Conservation (phyloP, 2,888 invertebrate genomes). For the Apamea monoglypha region DNA sequence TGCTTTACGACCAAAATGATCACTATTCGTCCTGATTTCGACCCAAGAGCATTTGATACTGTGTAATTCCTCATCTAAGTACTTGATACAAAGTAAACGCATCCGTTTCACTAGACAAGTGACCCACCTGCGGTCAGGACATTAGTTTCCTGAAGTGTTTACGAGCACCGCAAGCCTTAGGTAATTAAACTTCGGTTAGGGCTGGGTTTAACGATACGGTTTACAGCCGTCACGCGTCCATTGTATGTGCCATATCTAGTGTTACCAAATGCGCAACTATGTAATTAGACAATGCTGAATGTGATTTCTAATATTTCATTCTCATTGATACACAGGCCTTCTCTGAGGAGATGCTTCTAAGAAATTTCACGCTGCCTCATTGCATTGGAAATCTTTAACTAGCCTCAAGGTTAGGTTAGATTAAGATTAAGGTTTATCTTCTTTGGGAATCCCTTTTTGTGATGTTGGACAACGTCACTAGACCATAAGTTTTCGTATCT, state of each 20-base stretch:
- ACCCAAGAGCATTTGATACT: not conserved
- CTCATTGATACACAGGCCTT: not conserved
- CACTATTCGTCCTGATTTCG: not conserved
- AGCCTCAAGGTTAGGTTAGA: not conserved
- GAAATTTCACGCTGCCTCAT: not conserved
- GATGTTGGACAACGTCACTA: slow-evolving; percentile 13
- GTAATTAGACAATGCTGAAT: slow-evolving; percentile 71
- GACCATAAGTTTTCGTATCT: slow-evolving; percentile 12
- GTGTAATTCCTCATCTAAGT: slow-evolving; percentile 35
- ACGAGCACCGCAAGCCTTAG: slow-evolving; percentile 78
- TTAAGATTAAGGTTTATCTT: not conserved
- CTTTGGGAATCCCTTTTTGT: not conserved
- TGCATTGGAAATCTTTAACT: not conserved
- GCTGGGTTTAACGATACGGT: slow-evolving; percentile 80
- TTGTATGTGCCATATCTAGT: slow-evolving; percentile 74
- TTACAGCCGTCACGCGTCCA: slow-evolving; percentile 79
- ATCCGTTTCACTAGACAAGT: slow-evolving; percentile 71
- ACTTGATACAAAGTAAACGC: slow-evolving; percentile 66
- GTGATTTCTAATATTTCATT: slow-evolving; percentile 46
- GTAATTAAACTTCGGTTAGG: slow-evolving; percentile 86
- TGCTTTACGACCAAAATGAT: not conserved
- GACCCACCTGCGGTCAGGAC: slow-evolving; percentile 86
- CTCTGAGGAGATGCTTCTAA: not conserved
- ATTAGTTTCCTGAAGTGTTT: slow-evolving; percentile 86
- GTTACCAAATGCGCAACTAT: slow-evolving; percentile 78